Evolutionary conservation across 2,113 vertebrate species (phyloP).

Genomic region (Antechinus stuartii): DNA sequence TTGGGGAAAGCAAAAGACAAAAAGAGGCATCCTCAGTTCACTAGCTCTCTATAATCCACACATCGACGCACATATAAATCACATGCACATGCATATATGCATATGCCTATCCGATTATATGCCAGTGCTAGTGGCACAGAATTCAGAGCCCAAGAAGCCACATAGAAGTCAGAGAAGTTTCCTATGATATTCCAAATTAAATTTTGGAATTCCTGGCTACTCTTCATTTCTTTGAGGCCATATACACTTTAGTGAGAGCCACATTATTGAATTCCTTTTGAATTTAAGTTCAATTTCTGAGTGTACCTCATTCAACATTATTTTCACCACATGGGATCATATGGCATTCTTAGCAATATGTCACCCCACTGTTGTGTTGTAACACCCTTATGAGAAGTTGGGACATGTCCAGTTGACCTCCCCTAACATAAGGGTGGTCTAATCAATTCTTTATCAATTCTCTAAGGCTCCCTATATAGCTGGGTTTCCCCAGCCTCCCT

Average conservation of each 20-base stretch:
- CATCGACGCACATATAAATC: background rate
- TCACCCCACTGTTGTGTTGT: background rate
- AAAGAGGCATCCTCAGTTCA: background rate
- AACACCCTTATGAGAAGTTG: background rate
- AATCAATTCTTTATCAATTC: background rate
- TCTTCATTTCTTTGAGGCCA: background rate
- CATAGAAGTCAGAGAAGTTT: background rate
- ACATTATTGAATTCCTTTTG: background rate
- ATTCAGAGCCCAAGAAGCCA: background rate
- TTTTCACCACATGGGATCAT: background rate
- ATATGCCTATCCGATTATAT: background rate
- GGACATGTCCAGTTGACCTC: fast-evolving
- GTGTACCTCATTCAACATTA: background rate
- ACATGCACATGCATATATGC: background rate
- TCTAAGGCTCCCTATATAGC: background rate
- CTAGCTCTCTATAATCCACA: background rate
- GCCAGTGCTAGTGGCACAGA: background rate
- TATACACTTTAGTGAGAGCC: background rate
- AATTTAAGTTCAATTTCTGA: background rate
- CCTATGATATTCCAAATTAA: background rate
- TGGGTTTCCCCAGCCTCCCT: no score
- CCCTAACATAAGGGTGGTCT: background rate
- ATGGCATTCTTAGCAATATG: background rate
- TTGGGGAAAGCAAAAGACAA: background rate
- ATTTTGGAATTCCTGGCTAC: background rate